These are phyloP conservation scores for Scytalopus superciliaris DNA, from an alignment of 2,113 vertebrate species.

Conservation along the genomic window DNA sequence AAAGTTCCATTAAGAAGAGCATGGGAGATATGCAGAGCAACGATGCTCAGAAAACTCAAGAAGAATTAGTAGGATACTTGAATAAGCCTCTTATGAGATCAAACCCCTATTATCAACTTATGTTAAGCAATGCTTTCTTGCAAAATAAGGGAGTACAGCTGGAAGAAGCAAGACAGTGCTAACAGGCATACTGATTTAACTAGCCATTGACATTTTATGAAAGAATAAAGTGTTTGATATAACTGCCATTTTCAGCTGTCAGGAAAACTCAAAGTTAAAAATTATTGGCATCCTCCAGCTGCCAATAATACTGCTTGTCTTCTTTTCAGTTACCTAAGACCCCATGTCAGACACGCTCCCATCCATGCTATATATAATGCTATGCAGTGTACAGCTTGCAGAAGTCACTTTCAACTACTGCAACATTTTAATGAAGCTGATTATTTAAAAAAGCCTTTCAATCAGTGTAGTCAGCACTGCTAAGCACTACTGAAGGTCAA, in stretches of 20 bases:
- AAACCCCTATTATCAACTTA: not conserved
- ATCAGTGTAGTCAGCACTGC: not conserved
- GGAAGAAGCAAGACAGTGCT: not conserved
- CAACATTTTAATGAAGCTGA: not conserved
- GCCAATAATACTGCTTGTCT: not conserved
- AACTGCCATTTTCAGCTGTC: not conserved
- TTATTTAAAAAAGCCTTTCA: not conserved
- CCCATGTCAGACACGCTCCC: not conserved
- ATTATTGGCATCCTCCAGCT: not conserved
- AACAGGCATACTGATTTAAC: not conserved
- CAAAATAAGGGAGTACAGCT: not conserved
- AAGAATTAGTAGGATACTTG: not conserved
- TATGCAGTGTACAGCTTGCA: not conserved
- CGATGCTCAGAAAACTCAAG: not conserved
- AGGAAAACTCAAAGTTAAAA: not conserved
- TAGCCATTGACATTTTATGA: not conserved
- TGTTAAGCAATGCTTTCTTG: not conserved
- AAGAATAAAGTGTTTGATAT: not conserved
- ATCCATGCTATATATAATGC: not conserved
- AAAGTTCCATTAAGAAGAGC: not conserved
- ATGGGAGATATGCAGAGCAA: not conserved
- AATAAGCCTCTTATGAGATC: not conserved
- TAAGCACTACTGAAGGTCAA: not conserved
- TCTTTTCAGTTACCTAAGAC: conserved; percentile 6
- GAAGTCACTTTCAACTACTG: not conserved